phyloP scores from a whole-genome alignment of 2,113 vertebrate genomes.

The Struthio camelus region DNA sequence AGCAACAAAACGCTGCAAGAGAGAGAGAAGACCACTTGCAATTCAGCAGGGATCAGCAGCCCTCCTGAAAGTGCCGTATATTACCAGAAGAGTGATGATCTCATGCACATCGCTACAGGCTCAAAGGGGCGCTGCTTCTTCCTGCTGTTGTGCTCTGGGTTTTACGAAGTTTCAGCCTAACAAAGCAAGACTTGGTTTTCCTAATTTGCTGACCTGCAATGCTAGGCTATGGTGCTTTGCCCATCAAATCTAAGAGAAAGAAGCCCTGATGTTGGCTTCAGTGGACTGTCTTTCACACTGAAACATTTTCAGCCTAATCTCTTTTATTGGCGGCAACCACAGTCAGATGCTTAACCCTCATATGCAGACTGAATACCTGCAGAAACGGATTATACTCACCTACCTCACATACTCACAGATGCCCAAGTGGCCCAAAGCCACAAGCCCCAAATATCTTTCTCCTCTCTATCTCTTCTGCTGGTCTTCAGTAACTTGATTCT shows the following conservation, averaged over 20 bases:
- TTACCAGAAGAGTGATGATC: not conserved
- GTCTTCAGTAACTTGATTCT: not conserved
- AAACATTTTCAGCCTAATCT: slow-evolving; percentile 28
- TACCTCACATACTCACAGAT: slow-evolving; percentile 3
- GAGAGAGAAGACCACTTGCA: not conserved
- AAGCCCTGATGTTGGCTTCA: not conserved
- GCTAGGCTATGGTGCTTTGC: not conserved
- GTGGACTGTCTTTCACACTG: slow-evolving; percentile 1
- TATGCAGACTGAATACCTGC: slow-evolving; percentile 41
- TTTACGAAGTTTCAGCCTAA: not conserved
- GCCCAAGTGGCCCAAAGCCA: not conserved
- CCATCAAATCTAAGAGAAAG: not conserved
- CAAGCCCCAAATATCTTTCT: not conserved
- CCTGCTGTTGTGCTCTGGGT: not conserved
- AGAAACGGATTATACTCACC: slow-evolving; percentile 68
- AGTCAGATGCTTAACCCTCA: slow-evolving; percentile 75
- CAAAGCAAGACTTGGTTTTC: not conserved
- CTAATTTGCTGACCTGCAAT: not conserved
- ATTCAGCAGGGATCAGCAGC: not conserved
- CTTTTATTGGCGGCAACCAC: slow-evolving; percentile 62
- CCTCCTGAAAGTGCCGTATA: not conserved
- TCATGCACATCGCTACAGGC: not conserved
- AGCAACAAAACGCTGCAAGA: not conserved
- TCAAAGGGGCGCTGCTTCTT: not conserved
- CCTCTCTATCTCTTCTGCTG: not conserved